Percentiles rank a stretch among this genome's conserved stretches.
Conservation (phyloP, 2,888 invertebrate species). For the Drosophila peninsularis region DNA sequence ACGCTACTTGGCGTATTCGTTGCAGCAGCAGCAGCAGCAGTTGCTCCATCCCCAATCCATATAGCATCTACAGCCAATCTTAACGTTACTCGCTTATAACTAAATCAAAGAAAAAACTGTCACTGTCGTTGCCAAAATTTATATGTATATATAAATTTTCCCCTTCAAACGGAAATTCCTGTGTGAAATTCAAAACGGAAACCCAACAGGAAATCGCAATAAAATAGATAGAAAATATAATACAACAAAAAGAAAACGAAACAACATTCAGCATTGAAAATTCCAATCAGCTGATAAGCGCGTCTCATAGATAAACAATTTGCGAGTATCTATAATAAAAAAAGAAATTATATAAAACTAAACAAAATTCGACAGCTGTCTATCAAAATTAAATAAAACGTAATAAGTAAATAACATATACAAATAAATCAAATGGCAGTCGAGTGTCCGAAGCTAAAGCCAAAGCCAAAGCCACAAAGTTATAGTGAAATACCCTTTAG, state of each 20-base stretch:
- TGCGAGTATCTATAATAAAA: constrained; percentile 2
- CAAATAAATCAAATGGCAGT: constrained; percentile 33
- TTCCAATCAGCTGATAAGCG: constrained; percentile 55
- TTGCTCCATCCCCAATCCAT: constrained; percentile 6
- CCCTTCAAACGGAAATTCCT: constrained; percentile 25
- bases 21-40: constrained; percentile 41
- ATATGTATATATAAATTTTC: constrained; percentile 9
- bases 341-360: constrained; percentile 12
- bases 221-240: background rate
- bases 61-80: constrained; percentile 15
- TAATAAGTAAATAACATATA: constrained; percentile 10
- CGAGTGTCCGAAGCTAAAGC: constrained; percentile 26
- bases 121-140: constrained; percentile 13
- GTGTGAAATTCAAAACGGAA: constrained; percentile 8
- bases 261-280: constrained; percentile 25
- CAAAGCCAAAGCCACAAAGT: constrained; percentile 18
- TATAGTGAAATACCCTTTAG: constrained; percentile 6
- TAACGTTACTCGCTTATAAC: constrained; percentile 35
- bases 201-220: constrained; percentile 3
- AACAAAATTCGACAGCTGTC: constrained; percentile 25
- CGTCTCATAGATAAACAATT: constrained; percentile 44
- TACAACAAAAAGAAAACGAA: constrained; percentile 1
- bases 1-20: constrained; percentile 33
- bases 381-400: constrained; percentile 34
- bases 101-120: constrained; percentile 16